Base-by-base conservation (phyloP, 2,797 vertebrate genomes). In the Thripadectes ignobilis region DNA sequence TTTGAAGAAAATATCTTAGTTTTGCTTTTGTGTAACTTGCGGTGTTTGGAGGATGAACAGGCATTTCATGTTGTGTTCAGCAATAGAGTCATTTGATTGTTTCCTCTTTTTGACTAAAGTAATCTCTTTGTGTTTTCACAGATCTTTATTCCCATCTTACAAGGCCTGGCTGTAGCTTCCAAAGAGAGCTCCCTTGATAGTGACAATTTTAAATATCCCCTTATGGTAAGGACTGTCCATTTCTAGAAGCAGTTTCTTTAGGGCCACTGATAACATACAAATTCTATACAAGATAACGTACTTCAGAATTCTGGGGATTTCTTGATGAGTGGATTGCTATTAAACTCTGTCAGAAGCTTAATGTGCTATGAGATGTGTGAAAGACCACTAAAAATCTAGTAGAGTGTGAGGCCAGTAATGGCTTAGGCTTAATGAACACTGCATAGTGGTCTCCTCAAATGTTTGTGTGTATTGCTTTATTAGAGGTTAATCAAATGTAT, bases 151-250 rank as follows among this genome's bases (percentile, higher is more conserved):
- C 99, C 99, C 63, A 99, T 99, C 95, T 98, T 99, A 95, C 99
- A 99, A 98, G 99, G 99, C 72, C 97, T 99, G 95, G 98, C 98
- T 92, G 97, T 98, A 92, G 99, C 99, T 96, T 99, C 99, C 93
- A 99, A 99, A 98, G 99, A 99, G 97, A 99, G 99, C 97, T 99
- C 99, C 89, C 99, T 99, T 32, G 99, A 99, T 90, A 99, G 99
- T 82, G 99, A 99, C 98, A 99, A 99, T 98, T 99, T 99, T 97
- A 99, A 99, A 98, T 99, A 99, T 71, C 99, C 99, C 34, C 98
- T 99, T 63, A 99, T 99, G 99, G 99, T 99, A 98, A 99, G 98
- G 24, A 32, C 57, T n/a, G 18, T 27, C 54, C 7, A 29, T 76
- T 93, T 43, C 32, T 79, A 34, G 57, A n/a, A 92, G 45, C 26